phyloP scores from a whole-genome alignment of 2,888 invertebrate genomes.

The Andrena trimmerana region DNA sequence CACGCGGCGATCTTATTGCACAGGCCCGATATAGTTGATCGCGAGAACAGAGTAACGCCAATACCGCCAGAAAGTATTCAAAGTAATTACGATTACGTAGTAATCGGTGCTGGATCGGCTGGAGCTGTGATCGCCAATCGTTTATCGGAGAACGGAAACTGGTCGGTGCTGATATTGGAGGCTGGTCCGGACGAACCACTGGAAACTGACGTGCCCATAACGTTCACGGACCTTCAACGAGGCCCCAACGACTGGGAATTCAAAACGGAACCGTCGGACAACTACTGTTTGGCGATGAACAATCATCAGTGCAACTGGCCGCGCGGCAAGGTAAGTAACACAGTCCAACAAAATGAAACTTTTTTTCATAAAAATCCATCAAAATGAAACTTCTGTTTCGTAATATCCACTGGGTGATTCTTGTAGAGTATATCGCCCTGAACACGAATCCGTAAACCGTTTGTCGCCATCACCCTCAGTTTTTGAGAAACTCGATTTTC shows the following conservation, averaged over 20 bases:
- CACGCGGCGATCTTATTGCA: constrained; percentile 88
- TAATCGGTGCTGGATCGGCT: constrained; percentile 93
- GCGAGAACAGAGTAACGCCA: constrained; percentile 88
- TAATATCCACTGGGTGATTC: too few species aligned
- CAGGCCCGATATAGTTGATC: constrained; percentile 91
- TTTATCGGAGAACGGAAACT: constrained; percentile 90
- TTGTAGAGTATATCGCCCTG: too few species aligned
- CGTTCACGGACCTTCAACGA: constrained; percentile 90
- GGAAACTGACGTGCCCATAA: constrained; percentile 90
- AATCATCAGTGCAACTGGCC: constrained; percentile 84
- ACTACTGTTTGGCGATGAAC: constrained; percentile 87
- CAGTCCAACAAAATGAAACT: too few species aligned
- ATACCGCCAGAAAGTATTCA: constrained; percentile 86
- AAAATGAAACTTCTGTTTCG: too few species aligned
- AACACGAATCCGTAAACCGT: too few species aligned
- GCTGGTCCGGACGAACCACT: constrained; percentile 92
- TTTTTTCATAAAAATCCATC: too few species aligned
- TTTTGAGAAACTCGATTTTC: too few species aligned
- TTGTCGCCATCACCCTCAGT: too few species aligned
- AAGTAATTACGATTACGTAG: constrained; percentile 91
- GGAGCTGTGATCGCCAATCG: constrained; percentile 93
- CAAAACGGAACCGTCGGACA: constrained; percentile 90
- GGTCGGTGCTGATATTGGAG: constrained; percentile 92
- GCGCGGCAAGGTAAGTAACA: constrained; percentile 84
- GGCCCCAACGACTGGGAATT: constrained; percentile 94